Conservation (phyloP, 2,888 invertebrate species). For the Dione vanillae region DNA sequence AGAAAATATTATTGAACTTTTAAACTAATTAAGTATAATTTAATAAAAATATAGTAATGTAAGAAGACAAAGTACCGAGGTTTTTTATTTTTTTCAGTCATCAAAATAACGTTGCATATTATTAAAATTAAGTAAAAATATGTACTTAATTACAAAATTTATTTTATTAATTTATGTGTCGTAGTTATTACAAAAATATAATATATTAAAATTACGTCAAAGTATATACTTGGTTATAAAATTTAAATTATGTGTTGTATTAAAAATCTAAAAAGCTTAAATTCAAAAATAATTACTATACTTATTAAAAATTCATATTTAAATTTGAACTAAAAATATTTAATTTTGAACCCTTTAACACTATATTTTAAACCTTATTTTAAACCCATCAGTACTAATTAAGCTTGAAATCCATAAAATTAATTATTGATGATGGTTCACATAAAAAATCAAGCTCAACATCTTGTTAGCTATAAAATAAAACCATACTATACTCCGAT, state of each 20-base stretch:
- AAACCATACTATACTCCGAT: conserved; percentile 3
- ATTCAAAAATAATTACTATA: not conserved
- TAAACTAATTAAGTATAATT: too few relatives aligned
- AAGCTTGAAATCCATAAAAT: not conserved
- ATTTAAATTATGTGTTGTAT: not conserved
- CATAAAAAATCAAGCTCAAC: not conserved
- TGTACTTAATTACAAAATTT: not conserved
- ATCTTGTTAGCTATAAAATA: not conserved
- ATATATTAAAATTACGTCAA: not conserved
- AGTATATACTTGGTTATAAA: not conserved
- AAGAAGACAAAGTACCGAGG: too few relatives aligned
- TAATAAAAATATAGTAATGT: too few relatives aligned
- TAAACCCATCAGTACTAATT: not conserved
- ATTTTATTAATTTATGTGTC: too few relatives aligned
- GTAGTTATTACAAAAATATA: too few relatives aligned
- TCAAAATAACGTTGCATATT: conserved; percentile 1
- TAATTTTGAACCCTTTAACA: not conserved
- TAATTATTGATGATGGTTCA: not conserved
- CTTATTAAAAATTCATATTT: too few relatives aligned
- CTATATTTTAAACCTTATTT: not conserved
- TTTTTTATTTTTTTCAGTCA: too few relatives aligned
- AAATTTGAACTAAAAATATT: too few relatives aligned
- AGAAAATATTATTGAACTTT: too few relatives aligned
- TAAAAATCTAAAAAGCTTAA: conserved; percentile 6
- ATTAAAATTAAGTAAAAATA: not conserved